Percentiles rank a stretch among this genome's conserved stretches.
phyloP scores from a whole-genome alignment of 2,888 invertebrate species.

The Eudemis profundana region DNA sequence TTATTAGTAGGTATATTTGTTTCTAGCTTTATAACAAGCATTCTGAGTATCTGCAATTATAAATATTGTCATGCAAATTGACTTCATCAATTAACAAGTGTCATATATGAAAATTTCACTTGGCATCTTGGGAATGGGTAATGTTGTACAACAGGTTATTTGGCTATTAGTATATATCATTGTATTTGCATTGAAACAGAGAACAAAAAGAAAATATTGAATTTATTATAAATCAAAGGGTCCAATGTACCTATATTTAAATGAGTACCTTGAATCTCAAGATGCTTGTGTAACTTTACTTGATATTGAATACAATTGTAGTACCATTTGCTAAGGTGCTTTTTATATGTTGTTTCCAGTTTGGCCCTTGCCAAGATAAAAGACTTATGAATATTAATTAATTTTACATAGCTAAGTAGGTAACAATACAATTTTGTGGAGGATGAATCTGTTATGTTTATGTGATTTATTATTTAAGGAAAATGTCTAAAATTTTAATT shows the following conservation, averaged over 20 bases:
- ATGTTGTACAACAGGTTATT: not conserved
- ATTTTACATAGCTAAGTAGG: not conserved
- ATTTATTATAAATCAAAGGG: not conserved
- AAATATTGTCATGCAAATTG: constrained; percentile 31
- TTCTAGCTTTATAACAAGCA: not conserved
- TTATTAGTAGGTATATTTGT: not conserved
- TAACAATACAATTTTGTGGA: constrained; percentile 15
- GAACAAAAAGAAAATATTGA: not conserved
- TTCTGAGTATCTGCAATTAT: not conserved
- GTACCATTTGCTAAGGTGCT: constrained; percentile 1
- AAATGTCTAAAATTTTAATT: not conserved
- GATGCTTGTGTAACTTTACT: not conserved
- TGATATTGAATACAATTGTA: not conserved
- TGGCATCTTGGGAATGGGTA: not conserved
- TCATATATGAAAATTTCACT: constrained; percentile 14
- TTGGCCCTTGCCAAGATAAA: not conserved
- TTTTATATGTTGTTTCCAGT: constrained; percentile 1
- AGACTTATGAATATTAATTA: constrained; percentile 24
- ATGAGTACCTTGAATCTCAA: not conserved
- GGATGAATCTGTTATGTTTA: not conserved
- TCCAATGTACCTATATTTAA: not conserved
- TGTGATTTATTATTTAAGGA: not conserved
- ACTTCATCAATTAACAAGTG: constrained; percentile 3
- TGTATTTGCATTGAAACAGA: not conserved
- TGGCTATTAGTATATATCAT: too few species aligned